Evolutionary conservation across 2,113 vertebrate genomes (phyloP), one percentile per base, ranked within the genome.

Genomic region (Sander lucioperca): DNA sequence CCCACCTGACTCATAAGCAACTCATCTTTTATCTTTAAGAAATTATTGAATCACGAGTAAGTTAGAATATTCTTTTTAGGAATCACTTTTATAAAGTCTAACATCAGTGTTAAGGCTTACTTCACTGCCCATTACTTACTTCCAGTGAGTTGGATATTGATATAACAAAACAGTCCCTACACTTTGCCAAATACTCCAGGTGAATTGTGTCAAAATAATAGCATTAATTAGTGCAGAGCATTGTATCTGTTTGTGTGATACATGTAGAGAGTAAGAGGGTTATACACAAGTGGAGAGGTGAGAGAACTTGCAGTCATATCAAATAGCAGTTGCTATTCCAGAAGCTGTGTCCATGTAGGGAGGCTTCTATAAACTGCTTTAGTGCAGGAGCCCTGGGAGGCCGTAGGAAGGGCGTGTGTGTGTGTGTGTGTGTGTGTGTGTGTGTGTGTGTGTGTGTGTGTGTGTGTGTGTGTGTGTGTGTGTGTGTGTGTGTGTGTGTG

Each of bases 311-410:
- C 85, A 80, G 77, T 88, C 86, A 89, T 93, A 95, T 96, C 96
- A 83, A 89, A 91, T 96, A 87, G 91, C 96, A 94, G 95, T 94
- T 95, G 70, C 95, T 96, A 96, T 96, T 96, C 95, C 94, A 95
- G 96, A 96, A 95, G 93, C 91, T 15, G 92, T 95, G 93, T 87
- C 96, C 96, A 93, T 96, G 89, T 96, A 96, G 94, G 96, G 96
- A 93, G 91, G 90, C 92, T 93, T 95, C 96, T 96, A 96, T 95
- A 96, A 96, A 95, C 94, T 95, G 92, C 94, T 91, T 83, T 82
- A 84, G 79, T 81, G 79, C 85, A 66, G 86, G 83, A 88, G 80
- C 53, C 81, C 72, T 62, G 65, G 64, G 87, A 90, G 95, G 89
- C 90, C 82, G 88, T 19, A 78, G 64, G 80, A 90, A 86, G 63